These are phyloP conservation scores for Synergus japonicus DNA, from an alignment of 2,888 invertebrate species.

Conservation along the genomic window DNA sequence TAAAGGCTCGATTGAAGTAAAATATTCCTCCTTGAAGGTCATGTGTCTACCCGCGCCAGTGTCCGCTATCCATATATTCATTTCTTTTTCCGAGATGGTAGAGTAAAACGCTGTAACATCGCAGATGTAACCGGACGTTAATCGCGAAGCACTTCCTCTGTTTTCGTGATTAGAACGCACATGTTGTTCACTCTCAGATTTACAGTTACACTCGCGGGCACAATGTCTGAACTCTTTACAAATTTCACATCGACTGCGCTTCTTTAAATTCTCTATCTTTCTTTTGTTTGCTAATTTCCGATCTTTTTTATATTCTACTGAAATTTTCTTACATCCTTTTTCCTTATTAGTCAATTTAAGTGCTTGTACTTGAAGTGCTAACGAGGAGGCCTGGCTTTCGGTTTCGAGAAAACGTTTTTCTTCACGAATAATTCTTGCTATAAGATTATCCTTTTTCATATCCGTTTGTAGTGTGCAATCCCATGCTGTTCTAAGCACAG, in stretches of 20 bases:
- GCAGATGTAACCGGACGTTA: slow-evolving; percentile 12
- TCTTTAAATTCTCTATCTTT: slow-evolving; percentile 7
- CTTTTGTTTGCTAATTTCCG: neutral
- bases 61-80: slow-evolving; percentile 24
- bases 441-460: slow-evolving; percentile 36
- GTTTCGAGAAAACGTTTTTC: slow-evolving; percentile 39
- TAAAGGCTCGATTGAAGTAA: slow-evolving; percentile 38
- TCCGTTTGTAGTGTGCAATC: slow-evolving; percentile 44
- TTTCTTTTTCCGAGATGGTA: slow-evolving; percentile 18
- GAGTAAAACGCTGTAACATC: slow-evolving; percentile 39
- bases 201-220: slow-evolving; percentile 31
- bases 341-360: neutral
- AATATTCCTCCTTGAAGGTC: slow-evolving; percentile 47
- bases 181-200: too few relatives aligned
- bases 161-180: neutral
- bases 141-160: neutral
- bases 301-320: neutral
- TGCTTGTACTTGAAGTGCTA: slow-evolving; percentile 38
- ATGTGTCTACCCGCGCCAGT: slow-evolving; percentile 50
- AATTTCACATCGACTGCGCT: slow-evolving; percentile 26
- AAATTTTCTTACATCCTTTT: neutral
- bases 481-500: slow-evolving; percentile 46
- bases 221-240: slow-evolving; percentile 42
- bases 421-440: slow-evolving; percentile 37
- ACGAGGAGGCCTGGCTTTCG: slow-evolving; percentile 20